Percentiles rank a stretch among this genome's conserved stretches.
phyloP scores from a whole-genome alignment of 2,797 vertebrate species.

The Anisognathus igniventris region DNA sequence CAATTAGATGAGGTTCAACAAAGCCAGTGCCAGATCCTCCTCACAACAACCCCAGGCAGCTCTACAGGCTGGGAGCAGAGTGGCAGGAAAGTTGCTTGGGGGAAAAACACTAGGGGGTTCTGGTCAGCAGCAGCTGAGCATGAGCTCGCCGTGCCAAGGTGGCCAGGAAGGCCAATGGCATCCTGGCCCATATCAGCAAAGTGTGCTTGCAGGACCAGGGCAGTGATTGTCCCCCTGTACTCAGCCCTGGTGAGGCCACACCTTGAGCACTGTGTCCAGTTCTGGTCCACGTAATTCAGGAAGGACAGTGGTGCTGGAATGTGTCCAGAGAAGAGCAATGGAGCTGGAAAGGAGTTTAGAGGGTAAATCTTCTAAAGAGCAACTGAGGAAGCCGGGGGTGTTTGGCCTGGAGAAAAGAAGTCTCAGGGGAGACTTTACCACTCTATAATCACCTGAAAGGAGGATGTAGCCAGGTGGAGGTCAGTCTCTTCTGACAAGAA shows the following conservation, averaged over 20 bases:
- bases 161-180: neutral
- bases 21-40: rapidly evolving
- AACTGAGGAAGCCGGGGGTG: rapidly evolving
- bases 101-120: rapidly evolving
- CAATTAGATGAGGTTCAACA: neutral
- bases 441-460: neutral
- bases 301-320: rapidly evolving
- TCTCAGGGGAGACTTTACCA: neutral
- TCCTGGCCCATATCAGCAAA: rapidly evolving
- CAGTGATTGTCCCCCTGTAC: rapidly evolving
- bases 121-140: rapidly evolving
- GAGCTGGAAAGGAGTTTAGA: neutral
- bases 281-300: neutral
- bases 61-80: no score
- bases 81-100: rapidly evolving
- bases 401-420: neutral
- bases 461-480: rapidly evolving
- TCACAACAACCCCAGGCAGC: neutral
- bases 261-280: rapidly evolving
- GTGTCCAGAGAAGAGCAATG: neutral
- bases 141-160: rapidly evolving
- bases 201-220: rapidly evolving
- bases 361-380: neutral
- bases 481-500: neutral
- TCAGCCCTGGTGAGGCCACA: rapidly evolving